phyloP scores from a whole-genome alignment of 92 coral and sea anemone species.

The Micromussa lordhowensis region DNA sequence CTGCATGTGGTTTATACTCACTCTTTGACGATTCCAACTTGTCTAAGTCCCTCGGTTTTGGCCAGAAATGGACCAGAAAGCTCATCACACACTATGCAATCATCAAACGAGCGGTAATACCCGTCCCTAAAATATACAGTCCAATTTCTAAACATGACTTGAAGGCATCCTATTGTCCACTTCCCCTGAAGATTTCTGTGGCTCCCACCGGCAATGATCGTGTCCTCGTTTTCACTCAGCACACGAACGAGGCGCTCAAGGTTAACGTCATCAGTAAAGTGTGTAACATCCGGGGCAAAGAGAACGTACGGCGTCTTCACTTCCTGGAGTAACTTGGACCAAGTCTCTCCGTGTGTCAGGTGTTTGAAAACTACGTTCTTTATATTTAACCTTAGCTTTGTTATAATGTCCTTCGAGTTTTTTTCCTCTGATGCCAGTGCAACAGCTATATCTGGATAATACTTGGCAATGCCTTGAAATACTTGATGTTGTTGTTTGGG shows the following conservation, averaged over 20 bases:
- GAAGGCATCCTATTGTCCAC: constrained; percentile 94
- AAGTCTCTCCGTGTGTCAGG: constrained; percentile 36
- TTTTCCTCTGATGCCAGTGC: background rate
- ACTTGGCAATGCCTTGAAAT: background rate
- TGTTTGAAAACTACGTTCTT: background rate
- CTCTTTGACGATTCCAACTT: constrained; percentile 77
- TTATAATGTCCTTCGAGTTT: background rate
- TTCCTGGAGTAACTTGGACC: constrained; percentile 43
- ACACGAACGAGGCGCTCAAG: too few relatives aligned
- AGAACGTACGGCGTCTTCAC: constrained; percentile 63
- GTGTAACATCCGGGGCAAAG: constrained; percentile 62
- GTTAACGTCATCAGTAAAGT: too few relatives aligned
- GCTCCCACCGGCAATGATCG: constrained; percentile 81
- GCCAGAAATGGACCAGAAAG: constrained; percentile 91
- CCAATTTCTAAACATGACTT: constrained; percentile 83
- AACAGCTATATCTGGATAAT: background rate
- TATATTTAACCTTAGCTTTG: background rate
- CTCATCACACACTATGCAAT: constrained; percentile 86
- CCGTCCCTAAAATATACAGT: constrained; percentile 81
- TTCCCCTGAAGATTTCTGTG: constrained; percentile 81
- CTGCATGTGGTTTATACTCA: too few relatives aligned
- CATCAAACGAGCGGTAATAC: constrained; percentile 82
- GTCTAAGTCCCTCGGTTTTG: constrained; percentile 72
- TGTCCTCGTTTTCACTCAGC: constrained; percentile 70
- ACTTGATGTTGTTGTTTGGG: constrained; percentile 35